phyloP scores from a whole-genome alignment of 1,140 invertebrate genomes.

The Whitmania pigra region DNA sequence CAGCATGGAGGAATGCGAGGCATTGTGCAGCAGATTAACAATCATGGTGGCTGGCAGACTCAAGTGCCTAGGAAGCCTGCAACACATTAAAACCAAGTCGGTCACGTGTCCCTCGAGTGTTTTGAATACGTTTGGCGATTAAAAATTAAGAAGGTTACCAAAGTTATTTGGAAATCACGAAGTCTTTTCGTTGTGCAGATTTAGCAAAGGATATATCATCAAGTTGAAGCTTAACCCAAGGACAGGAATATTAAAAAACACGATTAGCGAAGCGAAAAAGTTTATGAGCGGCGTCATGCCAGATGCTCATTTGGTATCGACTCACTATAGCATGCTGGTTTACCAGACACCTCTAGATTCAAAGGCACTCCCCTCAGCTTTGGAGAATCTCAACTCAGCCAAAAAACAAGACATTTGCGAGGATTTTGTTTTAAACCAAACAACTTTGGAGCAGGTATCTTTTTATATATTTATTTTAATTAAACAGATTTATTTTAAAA shows the following conservation, averaged over 20 bases:
- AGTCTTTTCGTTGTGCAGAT: not conserved
- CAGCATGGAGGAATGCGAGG: slow-evolving; percentile 7
- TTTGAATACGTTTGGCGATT: not conserved
- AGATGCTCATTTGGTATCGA: not conserved
- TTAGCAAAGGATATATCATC: slow-evolving; percentile 8
- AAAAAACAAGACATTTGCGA: not conserved
- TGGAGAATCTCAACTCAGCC: not conserved
- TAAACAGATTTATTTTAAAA: no score
- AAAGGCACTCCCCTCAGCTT: not conserved
- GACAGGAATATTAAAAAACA: not conserved
- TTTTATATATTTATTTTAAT: no score
- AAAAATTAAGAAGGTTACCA: not conserved
- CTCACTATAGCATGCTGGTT: not conserved
- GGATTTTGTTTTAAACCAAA: slow-evolving; percentile 3
- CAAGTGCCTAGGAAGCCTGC: not conserved
- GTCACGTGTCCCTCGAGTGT: not conserved
- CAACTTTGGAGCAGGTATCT: not conserved
- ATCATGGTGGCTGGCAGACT: not conserved
- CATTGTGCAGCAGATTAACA: not conserved
- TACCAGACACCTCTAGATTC: not conserved
- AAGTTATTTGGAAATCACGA: not conserved
- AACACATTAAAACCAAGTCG: slow-evolving; percentile 8
- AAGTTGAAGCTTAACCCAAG: not conserved
- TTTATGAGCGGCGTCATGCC: not conserved
- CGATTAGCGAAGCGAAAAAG: not conserved